Evolutionary conservation across 2,797 vertebrate species (phyloP).

Genomic region (Babyrousa celebensis): DNA sequence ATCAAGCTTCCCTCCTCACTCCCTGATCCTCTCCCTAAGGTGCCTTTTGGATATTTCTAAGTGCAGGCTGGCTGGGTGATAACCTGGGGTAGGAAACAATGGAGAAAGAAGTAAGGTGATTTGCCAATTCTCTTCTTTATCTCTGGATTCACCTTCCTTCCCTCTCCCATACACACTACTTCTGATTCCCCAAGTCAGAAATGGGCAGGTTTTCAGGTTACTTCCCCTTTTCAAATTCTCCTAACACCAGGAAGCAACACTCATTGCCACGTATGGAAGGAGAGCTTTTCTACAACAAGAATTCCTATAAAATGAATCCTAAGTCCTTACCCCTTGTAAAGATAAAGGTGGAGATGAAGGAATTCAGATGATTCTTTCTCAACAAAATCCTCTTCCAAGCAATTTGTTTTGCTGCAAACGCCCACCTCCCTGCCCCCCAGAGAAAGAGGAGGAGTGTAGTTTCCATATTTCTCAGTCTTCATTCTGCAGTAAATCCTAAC

Average conservation of each 20-base stretch:
- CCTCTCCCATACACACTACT: background rate
- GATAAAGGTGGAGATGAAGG: background rate
- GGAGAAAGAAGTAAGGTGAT: background rate
- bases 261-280: background rate
- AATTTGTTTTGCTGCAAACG: background rate
- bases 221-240: background rate
- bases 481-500: background rate
- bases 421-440: too few species aligned
- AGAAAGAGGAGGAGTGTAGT: background rate
- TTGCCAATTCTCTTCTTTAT: background rate
- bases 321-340: background rate
- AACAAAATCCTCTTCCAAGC: background rate
- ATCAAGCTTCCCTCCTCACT: background rate
- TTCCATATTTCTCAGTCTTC: background rate
- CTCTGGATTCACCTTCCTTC: background rate
- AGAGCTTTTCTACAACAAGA: background rate
- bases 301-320: background rate
- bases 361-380: background rate
- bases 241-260: background rate
- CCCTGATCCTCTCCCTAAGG: background rate
- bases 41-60: background rate
- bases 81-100: background rate
- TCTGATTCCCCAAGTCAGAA: background rate
- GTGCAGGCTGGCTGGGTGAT: background rate
- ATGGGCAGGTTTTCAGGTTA: background rate